Conservation (phyloP, 1,140 invertebrate species). For the Thaumetopoea pityocampa region DNA sequence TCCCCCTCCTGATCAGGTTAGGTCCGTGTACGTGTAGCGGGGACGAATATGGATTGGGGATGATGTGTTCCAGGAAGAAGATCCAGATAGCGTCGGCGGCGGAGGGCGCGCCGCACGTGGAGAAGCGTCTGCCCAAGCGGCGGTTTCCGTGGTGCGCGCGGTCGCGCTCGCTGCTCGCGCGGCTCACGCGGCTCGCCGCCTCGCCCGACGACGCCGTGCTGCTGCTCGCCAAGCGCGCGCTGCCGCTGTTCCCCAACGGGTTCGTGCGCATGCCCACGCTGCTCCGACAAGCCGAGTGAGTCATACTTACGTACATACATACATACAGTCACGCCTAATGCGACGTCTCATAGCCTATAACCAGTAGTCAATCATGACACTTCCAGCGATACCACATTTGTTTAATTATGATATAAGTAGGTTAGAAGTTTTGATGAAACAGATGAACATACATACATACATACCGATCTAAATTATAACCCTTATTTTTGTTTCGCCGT, state of each 20-base stretch:
- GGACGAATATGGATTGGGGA: no score
- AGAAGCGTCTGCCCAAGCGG: constrained; percentile 63
- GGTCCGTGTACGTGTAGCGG: no score
- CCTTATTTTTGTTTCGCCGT: no score
- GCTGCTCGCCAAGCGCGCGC: constrained; percentile 37
- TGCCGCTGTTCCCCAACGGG: constrained; percentile 65
- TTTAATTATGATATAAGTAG: no score
- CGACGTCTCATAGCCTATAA: no score
- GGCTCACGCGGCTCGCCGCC: constrained; percentile 27
- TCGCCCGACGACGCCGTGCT: constrained; percentile 25
- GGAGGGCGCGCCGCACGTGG: constrained; percentile 31
- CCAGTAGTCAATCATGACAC: no score
- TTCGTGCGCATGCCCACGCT: constrained; percentile 66
- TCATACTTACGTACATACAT: not conserved
- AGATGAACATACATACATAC: no score
- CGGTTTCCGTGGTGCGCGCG: constrained; percentile 66
- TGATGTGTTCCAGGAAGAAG: constrained; percentile 61
- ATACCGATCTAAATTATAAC: no score
- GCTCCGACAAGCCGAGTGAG: constrained; percentile 60
- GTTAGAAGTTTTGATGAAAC: no score
- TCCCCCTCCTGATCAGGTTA: no score
- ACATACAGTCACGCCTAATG: constrained; percentile 26
- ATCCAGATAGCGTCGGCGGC: constrained; percentile 32
- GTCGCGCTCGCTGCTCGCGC: constrained; percentile 32
- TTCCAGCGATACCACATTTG: no score